Evolutionary conservation across 2,113 vertebrate genomes (phyloP).

Genomic region (Corythornis cristatus): DNA sequence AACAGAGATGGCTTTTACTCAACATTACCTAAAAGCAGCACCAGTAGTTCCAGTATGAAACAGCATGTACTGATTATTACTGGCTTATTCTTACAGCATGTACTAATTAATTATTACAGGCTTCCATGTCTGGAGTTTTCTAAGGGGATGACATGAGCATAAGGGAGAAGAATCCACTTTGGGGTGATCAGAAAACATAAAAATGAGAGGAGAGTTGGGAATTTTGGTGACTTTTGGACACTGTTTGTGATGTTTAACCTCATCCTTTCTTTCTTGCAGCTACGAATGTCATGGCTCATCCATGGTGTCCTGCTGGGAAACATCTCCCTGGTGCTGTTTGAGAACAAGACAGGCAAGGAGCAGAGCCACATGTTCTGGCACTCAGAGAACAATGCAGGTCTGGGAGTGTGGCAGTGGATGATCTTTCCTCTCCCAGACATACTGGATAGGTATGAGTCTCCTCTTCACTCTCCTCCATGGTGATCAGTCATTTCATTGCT

Average conservation of each 20-base stretch:
- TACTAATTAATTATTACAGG: not conserved
- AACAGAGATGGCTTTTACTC: not conserved
- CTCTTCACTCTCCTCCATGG: not conserved
- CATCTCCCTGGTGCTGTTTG: constrained; percentile 85
- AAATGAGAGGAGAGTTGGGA: not conserved
- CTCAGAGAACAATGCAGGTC: constrained; percentile 67
- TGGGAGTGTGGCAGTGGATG: constrained; percentile 84
- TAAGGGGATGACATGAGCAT: not conserved
- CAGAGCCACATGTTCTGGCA: constrained; percentile 84
- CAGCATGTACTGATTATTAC: not conserved
- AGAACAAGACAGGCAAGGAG: constrained; percentile 90
- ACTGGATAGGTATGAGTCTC: constrained; percentile 84
- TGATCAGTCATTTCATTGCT: not conserved
- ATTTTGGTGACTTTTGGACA: not conserved
- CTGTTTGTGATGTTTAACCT: not conserved
- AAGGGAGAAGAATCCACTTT: not conserved
- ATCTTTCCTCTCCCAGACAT: constrained; percentile 84
- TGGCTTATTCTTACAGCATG: not conserved
- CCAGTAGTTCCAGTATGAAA: not conserved
- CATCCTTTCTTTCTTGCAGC: constrained; percentile 71
- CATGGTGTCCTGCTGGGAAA: constrained; percentile 81
- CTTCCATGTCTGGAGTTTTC: not conserved
- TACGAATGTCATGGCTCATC: constrained; percentile 88
- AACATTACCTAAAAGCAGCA: not conserved
- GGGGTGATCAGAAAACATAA: not conserved